phyloP scores from a whole-genome alignment of 2,888 invertebrate genomes.

The Catocala nupta region DNA sequence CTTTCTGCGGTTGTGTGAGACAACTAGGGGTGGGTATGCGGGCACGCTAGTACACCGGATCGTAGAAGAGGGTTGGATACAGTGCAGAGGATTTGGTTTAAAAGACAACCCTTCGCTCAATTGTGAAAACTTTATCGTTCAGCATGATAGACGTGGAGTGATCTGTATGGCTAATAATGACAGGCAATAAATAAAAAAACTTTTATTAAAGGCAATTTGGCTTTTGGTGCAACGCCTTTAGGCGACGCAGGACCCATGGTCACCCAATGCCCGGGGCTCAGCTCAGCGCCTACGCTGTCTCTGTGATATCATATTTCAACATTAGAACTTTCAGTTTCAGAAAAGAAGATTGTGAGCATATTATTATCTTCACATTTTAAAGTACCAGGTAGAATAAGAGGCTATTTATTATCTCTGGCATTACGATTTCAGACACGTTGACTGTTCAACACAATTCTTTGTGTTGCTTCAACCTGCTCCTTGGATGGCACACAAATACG shows the following conservation, averaged over 20 bases:
- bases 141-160: conserved; percentile 89
- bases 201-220: too few relatives aligned
- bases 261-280: too few relatives aligned
- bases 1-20: conserved; percentile 86
- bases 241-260: too few relatives aligned
- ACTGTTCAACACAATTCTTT: conserved; percentile 91
- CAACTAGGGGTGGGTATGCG: conserved; percentile 79
- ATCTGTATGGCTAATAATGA: conserved; percentile 91
- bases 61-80: conserved; percentile 90
- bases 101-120: conserved; percentile 69
- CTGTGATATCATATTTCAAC: too few relatives aligned
- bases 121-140: conserved; percentile 90
- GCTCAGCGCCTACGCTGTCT: too few relatives aligned
- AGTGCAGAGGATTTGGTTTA: conserved; percentile 87
- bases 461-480: conserved; percentile 88
- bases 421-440: conserved; percentile 79
- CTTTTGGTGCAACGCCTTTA: too few relatives aligned
- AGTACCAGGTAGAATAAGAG: too few relatives aligned
- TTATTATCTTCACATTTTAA: too few relatives aligned
- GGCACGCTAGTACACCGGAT: conserved; percentile 89
- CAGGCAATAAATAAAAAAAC: conserved; percentile 65
- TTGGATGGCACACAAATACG: conserved; percentile 92
- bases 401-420: background rate
- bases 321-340: too few relatives aligned
- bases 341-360: too few relatives aligned